phyloP scores from a whole-genome alignment of 2,797 vertebrate species.

The Dallia pectoralis region DNA sequence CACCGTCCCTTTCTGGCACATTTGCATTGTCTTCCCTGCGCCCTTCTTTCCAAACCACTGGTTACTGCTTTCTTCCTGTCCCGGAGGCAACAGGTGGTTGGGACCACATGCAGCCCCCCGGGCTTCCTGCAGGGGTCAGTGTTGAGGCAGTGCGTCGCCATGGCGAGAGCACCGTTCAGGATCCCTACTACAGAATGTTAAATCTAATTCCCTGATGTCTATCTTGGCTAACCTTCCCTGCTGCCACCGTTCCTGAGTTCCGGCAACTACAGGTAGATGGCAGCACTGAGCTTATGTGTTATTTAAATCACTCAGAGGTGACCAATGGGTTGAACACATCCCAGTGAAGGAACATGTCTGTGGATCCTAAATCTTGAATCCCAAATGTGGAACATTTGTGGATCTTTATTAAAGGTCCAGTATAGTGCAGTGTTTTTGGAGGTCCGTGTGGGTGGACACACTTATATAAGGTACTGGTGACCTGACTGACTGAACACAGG shows the following conservation, averaged over 20 bases:
- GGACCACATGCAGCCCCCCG: neutral
- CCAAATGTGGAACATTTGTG: too few species aligned
- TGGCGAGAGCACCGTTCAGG: neutral
- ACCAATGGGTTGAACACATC: neutral
- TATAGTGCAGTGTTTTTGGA: too few species aligned
- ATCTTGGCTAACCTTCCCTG: neutral
- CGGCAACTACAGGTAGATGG: constrained; percentile 44
- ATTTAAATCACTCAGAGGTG: neutral
- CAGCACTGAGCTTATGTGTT: constrained; percentile 36
- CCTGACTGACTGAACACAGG: too few species aligned
- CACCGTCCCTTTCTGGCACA: constrained; percentile 29
- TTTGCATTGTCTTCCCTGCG: neutral
- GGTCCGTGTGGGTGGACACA: too few species aligned
- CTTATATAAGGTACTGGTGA: too few species aligned
- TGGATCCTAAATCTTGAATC: too few species aligned
- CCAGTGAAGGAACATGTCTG: too few species aligned
- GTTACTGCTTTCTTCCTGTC: constrained; percentile 65
- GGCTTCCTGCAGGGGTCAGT: constrained; percentile 4
- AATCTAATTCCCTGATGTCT: constrained; percentile 1
- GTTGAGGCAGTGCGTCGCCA: neutral
- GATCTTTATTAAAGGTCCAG: too few species aligned
- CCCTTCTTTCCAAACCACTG: constrained; percentile 46
- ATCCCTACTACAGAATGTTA: constrained; percentile 28
- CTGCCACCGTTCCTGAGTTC: neutral
- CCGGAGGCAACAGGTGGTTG: constrained; percentile 8